These are phyloP conservation scores for Lasioglossum leucozonium DNA, from an alignment of 2,888 invertebrate genomes.

Conservation along the genomic window DNA sequence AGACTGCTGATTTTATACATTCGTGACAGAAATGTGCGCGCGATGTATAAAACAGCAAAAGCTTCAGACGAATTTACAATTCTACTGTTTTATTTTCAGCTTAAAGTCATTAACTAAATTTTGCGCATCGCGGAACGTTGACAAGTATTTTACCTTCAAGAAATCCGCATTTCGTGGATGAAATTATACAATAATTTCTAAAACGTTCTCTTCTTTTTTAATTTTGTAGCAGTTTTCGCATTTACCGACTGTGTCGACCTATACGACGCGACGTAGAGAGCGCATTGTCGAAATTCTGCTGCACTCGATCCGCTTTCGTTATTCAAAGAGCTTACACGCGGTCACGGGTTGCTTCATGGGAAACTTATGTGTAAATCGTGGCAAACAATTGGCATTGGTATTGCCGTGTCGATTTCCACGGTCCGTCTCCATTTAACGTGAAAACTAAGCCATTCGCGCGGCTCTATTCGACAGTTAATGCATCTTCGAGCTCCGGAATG, in stretches of 20 bases:
- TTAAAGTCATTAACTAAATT: not conserved
- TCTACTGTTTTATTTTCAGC: not conserved
- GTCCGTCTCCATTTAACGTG: conserved; percentile 38
- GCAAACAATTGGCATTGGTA: conserved; percentile 45
- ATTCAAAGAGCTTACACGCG: conserved; percentile 70
- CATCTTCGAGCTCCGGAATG: conserved; percentile 24
- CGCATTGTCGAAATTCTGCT: not conserved
- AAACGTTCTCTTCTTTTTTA: too few species aligned
- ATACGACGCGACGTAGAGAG: not conserved
- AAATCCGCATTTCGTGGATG: too few species aligned
- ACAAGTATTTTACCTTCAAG: too few species aligned
- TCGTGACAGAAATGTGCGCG: not conserved
- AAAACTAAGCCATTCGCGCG: conserved; percentile 32
- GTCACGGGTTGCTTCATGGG: conserved; percentile 44
- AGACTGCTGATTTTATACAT: not conserved
- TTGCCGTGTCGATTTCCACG: conserved; percentile 40
- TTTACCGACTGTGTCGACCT: too few species aligned
- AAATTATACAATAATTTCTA: too few species aligned
- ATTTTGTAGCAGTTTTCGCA: too few species aligned
- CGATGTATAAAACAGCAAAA: not conserved
- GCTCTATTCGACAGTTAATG: conserved; percentile 21
- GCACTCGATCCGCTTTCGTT: conserved; percentile 71
- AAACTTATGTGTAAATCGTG: conserved; percentile 59
- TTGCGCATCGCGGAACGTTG: too few species aligned
- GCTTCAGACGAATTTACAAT: not conserved